Conservation (phyloP, 2,113 vertebrate species). For the Nothoprocta pentlandii region DNA sequence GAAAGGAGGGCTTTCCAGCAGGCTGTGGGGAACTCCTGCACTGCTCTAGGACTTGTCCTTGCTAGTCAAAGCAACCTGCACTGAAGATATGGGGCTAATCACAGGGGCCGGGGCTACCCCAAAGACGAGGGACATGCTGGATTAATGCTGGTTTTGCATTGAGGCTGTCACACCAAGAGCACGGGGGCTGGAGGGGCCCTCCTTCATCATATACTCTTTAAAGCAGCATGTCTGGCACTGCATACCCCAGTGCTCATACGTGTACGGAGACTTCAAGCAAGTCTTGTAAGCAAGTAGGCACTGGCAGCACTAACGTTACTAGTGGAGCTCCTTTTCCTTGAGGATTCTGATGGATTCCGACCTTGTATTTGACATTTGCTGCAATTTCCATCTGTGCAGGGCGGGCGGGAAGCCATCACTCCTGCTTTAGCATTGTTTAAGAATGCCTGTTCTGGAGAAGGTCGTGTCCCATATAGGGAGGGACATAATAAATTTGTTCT, state of each 20-base stretch:
- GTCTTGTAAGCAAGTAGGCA: background rate
- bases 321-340: background rate
- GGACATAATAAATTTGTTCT: background rate
- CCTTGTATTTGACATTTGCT: conserved; percentile 11
- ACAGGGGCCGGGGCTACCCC: background rate
- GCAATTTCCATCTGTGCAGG: background rate
- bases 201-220: background rate
- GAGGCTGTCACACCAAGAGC: background rate
- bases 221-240: background rate
- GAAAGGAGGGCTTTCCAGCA: background rate
- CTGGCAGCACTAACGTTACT: background rate
- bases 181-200: background rate
- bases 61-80: background rate
- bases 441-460: background rate
- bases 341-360: background rate
- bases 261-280: background rate
- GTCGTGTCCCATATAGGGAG: background rate
- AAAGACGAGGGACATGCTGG: background rate
- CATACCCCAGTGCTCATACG: no score
- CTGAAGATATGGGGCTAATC: background rate
- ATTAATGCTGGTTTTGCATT: background rate
- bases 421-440: conserved; percentile 1
- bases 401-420: conserved; percentile 6
- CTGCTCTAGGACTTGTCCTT: background rate
- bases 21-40: background rate